Base-by-base conservation (phyloP, 2,797 vertebrate species). In the Chromis chromis region DNA sequence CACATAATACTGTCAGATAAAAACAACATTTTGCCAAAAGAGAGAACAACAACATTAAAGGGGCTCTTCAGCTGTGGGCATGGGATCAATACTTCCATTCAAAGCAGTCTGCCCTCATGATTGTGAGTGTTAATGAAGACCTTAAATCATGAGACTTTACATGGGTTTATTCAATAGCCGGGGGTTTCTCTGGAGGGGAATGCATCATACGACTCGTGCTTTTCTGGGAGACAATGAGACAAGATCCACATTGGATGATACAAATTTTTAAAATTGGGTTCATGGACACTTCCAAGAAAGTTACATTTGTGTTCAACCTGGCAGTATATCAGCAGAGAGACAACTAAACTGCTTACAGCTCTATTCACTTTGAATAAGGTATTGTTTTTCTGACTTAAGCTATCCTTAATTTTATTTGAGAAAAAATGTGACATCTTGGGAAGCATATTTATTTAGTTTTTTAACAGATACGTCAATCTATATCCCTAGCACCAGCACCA, bases 1-100 rank as follows among this genome's bases (percentile, higher is more conserved):
- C 65, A 83, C 70, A 48, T 70, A 83, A 86, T 70, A 67, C 79
- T 77, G 73, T 87, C 79, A 86, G 55, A 70, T 83, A 82, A 87
- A 87, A 73, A 81, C 73, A 86, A 88, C 65, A 69, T 79, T 90
- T 89, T 86, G 77, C 58, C 27, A 65, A 61, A 21, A 46, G 69
- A 88, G 90, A 70, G 50, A 81, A 75, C 59, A 86, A 70, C 56
- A 69, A 25, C 67, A 54, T 71, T 24, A 82, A 67, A 74, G 65
- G 36, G 49, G 16, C 56, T 65, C 28, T 80, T 83, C 61, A 83
- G 74, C 74, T 80, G 69, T 21, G 44, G 61, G 21, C 57, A 59
- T 0, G 4, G 19, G 42, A 82, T 82, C 61, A 89, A 80, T 65
- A 75, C 64, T 57, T 65, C 55, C 40, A 84, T 85, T 91, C 71